Base-by-base conservation (phyloP, 53 echinoderm and acorn worm genomes). In the Arbacia lixula region DNA sequence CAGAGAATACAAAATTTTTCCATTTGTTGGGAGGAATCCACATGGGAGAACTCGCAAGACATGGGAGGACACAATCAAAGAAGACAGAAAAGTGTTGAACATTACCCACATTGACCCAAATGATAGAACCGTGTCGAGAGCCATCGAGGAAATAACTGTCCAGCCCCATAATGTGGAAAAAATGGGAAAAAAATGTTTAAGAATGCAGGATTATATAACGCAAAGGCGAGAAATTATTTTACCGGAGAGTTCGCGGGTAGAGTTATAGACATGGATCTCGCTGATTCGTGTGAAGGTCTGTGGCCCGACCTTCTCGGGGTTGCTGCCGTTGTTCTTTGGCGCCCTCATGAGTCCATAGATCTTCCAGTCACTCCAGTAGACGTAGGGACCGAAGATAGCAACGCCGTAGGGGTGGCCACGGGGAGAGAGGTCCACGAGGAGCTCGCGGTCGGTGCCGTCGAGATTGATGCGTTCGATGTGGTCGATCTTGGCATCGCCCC, bases 341-440 rank as follows among this genome's bases (percentile, higher is more conserved):
- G 90, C 92, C 30, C 87, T 92, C 92, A 94, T 82, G 2, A 97
- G 79, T 1, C 72, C 68, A 4, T 68, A 71, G 55, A 86, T 73
- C n/a, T 43, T 57, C 98, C 98, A 97, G 58, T 97, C 94, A 2
- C 91, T 88, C 98, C 98, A 97, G 81, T 89, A 97, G 27, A 97
- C 56, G 55, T 84, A 73, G 5, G 85, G 34, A 5, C 90, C 94
- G 27, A 83, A 60, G 3, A 90, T 35, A 2, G 88, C 94, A n/a
- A 97, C 76, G n/a, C 98, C 94, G 41, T 92, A 94, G 5, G 94
- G 86, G 50, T 97, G 94, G 19, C 86, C 76, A 2, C 27, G 22
- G 0, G 65, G 24, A 5, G 88, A 87, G 4, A 87, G 52, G 12
- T 87, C 54, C 1, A 87, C 58, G 22, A 96, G 54, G 53, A 85